phyloP scores from a whole-genome alignment of 2,888 invertebrate genomes.

The Mythimna loreyi region DNA sequence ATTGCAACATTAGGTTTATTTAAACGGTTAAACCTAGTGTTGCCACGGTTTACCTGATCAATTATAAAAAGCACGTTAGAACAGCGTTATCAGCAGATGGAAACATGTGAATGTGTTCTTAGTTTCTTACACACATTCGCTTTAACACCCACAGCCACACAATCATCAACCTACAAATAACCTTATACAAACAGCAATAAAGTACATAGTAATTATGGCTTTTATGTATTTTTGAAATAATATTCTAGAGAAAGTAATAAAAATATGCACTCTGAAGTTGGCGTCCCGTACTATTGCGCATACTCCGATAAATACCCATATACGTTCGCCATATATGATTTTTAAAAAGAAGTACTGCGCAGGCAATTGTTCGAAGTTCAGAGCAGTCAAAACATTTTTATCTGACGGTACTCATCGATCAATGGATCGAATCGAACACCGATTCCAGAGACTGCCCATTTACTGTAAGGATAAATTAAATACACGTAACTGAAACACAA shows the following conservation, averaged over 20 bases:
- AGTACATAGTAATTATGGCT: neutral
- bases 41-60: neutral
- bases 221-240: neutral
- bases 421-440: neutral
- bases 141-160: too few species aligned
- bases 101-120: neutral
- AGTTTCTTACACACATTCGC: neutral
- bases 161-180: neutral
- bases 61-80: neutral
- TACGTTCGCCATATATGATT: too few species aligned
- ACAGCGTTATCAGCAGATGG: neutral
- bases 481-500: neutral
- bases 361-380: too few species aligned
- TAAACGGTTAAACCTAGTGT: neutral
- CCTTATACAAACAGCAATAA: fast-evolving
- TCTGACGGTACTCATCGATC: neutral
- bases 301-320: too few species aligned
- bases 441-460: neutral
- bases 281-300: too few species aligned
- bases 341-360: too few species aligned
- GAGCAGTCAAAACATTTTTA: too few species aligned
- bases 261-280: too few species aligned
- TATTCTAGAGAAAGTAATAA: neutral
- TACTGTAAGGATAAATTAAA: neutral
- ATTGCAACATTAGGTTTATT: neutral